Evolutionary conservation across 2,888 invertebrate genomes (phyloP).

Genomic region (Caenorhabditis afra): DNA sequence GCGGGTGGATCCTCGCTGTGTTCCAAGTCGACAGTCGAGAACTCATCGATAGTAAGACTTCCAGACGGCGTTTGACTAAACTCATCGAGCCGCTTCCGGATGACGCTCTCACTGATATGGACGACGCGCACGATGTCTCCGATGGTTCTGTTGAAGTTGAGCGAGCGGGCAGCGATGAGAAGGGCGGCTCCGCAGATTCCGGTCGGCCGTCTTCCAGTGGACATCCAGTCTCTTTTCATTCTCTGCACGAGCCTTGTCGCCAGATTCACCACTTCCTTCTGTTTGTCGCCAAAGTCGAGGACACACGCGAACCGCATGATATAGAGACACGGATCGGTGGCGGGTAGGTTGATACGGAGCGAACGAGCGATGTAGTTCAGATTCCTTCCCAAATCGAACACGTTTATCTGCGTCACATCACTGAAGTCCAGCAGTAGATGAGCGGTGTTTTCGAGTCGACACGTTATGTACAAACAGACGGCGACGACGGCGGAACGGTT

Average conservation of each 20-base stretch:
- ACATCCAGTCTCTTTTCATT: constrained; percentile 98
- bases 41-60: constrained; percentile 94
- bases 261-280: constrained; percentile 91
- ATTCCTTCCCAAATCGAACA: constrained; percentile 94
- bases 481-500: constrained; percentile 90
- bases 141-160: constrained; percentile 78
- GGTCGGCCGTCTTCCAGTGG: constrained; percentile 94
- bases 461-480: constrained; percentile 97
- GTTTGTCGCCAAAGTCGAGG: constrained; percentile 90
- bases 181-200: constrained; percentile 98
- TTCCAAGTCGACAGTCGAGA: constrained; percentile 92
- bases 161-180: constrained; percentile 88
- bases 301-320: constrained; percentile 94
- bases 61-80: constrained; percentile 98
- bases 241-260: constrained; percentile 93
- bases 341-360: constrained; percentile 86
- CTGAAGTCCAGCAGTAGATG: constrained; percentile 97
- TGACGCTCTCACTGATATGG: constrained; percentile 79
- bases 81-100: constrained; percentile 85
- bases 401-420: constrained; percentile 93
- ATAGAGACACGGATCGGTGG: constrained; percentile 93
- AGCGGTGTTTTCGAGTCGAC: constrained; percentile 93
- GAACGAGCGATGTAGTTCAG: constrained; percentile 92
- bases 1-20: constrained; percentile 79
- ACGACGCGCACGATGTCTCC: constrained; percentile 78